Evolutionary conservation across 2,797 vertebrate genomes (phyloP), one percentile per base, ranked within the genome.

Genomic region (Oreochromis mossambicus): DNA sequence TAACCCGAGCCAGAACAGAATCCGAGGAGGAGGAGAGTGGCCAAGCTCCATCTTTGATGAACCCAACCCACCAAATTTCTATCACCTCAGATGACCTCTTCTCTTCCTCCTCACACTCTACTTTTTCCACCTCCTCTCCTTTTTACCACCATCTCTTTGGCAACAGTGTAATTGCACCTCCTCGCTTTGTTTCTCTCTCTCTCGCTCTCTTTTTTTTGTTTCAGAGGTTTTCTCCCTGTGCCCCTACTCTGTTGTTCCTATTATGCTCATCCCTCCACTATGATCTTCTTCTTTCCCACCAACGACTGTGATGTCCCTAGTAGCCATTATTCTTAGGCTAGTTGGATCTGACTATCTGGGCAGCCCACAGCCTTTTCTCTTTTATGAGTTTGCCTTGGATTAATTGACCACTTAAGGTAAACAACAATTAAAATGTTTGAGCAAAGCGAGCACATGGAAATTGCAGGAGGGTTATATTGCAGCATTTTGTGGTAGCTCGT

Each of bases 341-440:
- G 81, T 83, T 94, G 93, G 94, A 94, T 79, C 82, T 1, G 77
- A 76, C 87, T 87, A 92, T 88, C 89, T 86, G 88, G 84, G 88
- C 88, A 89, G 79, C 92, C 90, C 86, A 88, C 92, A 91, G 89
- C 87, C 83, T 92, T 93, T 92, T 89, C 87, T 91, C 80, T 92
- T 93, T 95, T 91, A 93, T 87, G 83, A 90, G 85, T 90, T 92
- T 91, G 91, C 89, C 87, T 94, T 24, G 83, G 90, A 94, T 94
- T 93, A 94, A 94, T 94, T 94, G 93, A 90, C 91, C 92, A 92
- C 86, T 94, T 94, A 88, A 91, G 89, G 89, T 94, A 92, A 94
- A 93, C 92, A 93, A 92, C 89, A 92, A 91, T 90, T 89, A 86
- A 92, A 90, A 92, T 94, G 90, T 93, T 91, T 94, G 88, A 93